Percentiles rank a stretch among this genome's conserved stretches.
These are phyloP conservation scores for Gallirallus australis DNA, from an alignment of 2,797 vertebrate species.

Conservation along the genomic window DNA sequence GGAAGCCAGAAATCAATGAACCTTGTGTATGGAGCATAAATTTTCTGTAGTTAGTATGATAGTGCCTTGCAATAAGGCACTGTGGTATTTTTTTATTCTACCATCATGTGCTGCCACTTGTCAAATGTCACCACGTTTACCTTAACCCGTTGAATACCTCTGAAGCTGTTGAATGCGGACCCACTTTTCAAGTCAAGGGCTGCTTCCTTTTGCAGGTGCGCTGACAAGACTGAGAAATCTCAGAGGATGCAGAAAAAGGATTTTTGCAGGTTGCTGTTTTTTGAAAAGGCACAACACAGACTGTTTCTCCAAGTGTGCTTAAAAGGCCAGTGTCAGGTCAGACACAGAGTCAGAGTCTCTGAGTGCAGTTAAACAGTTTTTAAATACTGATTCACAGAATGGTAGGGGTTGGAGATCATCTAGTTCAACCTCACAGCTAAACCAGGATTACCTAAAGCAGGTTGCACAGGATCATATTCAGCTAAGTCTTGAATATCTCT, in stretches of 20 bases:
- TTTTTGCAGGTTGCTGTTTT: neutral
- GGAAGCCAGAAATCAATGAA: constrained; percentile 22
- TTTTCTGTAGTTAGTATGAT: neutral
- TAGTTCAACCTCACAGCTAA: too few species aligned
- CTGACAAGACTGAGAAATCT: neutral
- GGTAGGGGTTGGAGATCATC: too few species aligned
- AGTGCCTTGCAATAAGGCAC: neutral
- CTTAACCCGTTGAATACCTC: neutral
- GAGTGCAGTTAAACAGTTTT: neutral
- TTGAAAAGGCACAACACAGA: neutral
- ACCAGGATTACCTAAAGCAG: too few species aligned
- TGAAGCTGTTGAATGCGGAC: neutral
- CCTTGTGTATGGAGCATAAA: neutral
- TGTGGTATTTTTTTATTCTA: neutral
- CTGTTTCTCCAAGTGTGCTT: neutral
- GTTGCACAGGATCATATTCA: too few species aligned
- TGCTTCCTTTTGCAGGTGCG: neutral
- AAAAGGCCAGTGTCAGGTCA: neutral
- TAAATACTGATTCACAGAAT: neutral
- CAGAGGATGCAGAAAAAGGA: neutral
- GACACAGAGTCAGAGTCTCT: neutral
- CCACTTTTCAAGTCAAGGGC: neutral
- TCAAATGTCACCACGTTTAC: neutral
- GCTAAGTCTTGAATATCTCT: too few species aligned
- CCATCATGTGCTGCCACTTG: neutral